phyloP scores from a whole-genome alignment of 2,888 invertebrate species.

The Drosophila koepferae region DNA sequence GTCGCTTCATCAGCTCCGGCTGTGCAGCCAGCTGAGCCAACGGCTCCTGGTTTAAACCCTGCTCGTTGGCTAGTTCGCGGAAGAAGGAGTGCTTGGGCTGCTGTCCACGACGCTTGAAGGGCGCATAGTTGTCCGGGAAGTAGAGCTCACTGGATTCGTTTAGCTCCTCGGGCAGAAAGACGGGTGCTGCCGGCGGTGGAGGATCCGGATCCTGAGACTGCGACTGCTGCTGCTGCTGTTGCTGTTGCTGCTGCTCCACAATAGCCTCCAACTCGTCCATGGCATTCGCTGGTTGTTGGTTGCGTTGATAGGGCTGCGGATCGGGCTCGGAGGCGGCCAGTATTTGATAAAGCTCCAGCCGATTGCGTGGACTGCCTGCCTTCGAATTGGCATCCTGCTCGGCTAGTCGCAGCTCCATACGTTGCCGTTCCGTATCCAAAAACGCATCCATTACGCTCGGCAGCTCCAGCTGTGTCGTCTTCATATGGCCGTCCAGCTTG shows the following conservation, averaged over 20 bases:
- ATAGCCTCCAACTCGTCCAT: conserved; percentile 70
- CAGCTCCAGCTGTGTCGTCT: conserved; percentile 62
- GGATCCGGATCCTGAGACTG: conserved; percentile 36
- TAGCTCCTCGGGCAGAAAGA: conserved; percentile 70
- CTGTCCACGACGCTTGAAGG: conserved; percentile 71
- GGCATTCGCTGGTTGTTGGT: conserved; percentile 52
- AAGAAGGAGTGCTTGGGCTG: conserved; percentile 70
- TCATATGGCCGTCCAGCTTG: conserved; percentile 65
- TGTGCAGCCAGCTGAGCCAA: conserved; percentile 30
- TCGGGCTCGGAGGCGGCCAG: conserved; percentile 83
- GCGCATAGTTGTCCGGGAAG: conserved; percentile 75
- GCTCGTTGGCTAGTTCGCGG: conserved; percentile 78
- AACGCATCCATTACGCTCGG: conserved; percentile 78
- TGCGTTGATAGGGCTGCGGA: conserved; percentile 81
- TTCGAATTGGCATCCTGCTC: conserved; percentile 72
- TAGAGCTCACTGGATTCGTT: conserved; percentile 80
- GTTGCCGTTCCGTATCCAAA: conserved; percentile 75
- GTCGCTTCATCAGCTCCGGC: conserved; percentile 55
- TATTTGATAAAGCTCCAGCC: conserved; percentile 82
- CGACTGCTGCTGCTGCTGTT: conserved; percentile 37
- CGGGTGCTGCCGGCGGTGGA: conserved; percentile 48
- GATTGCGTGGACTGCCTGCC: conserved; percentile 76
- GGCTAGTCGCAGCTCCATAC: conserved; percentile 62
- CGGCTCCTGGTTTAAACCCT: conserved; percentile 61
- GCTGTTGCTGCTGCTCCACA: conserved; percentile 62